Percentiles rank a stretch among this genome's conserved stretches.
These are phyloP conservation scores for Serrognathus titanus DNA, from an alignment of 2,888 invertebrate genomes.

Conservation along the genomic window DNA sequence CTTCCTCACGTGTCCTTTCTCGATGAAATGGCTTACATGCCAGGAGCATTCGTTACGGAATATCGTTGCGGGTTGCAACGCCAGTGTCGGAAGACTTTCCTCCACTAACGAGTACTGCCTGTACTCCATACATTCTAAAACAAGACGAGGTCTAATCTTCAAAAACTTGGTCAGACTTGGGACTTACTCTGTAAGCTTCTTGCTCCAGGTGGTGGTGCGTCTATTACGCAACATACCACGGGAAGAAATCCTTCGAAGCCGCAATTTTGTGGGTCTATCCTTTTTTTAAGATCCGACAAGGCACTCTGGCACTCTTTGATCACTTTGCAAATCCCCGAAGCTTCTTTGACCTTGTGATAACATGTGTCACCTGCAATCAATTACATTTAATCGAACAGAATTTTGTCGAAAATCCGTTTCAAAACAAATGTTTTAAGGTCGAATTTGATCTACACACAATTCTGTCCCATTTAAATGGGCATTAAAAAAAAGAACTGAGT, in stretches of 20 bases:
- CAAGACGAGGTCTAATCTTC: background rate
- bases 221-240: background rate
- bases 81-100: background rate
- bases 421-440: too few relatives aligned
- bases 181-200: background rate
- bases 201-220: background rate
- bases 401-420: too few relatives aligned
- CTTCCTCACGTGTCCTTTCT: constrained; percentile 42
- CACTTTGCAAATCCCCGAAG: background rate
- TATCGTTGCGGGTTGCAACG: too few relatives aligned
- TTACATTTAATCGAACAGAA: too few relatives aligned
- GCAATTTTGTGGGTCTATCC: background rate
- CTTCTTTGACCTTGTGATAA: background rate
- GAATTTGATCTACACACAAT: too few relatives aligned
- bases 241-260: background rate
- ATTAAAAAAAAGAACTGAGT: too few relatives aligned
- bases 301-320: background rate
- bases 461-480: too few relatives aligned
- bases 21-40: too few relatives aligned
- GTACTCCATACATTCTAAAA: background rate
- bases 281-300: background rate
- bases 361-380: background rate
- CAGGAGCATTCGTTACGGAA: too few relatives aligned
- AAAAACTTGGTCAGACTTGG: background rate
- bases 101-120: background rate